Evolutionary conservation across 2,888 invertebrate genomes (phyloP).

Genomic region (Apodemia zela): DNA sequence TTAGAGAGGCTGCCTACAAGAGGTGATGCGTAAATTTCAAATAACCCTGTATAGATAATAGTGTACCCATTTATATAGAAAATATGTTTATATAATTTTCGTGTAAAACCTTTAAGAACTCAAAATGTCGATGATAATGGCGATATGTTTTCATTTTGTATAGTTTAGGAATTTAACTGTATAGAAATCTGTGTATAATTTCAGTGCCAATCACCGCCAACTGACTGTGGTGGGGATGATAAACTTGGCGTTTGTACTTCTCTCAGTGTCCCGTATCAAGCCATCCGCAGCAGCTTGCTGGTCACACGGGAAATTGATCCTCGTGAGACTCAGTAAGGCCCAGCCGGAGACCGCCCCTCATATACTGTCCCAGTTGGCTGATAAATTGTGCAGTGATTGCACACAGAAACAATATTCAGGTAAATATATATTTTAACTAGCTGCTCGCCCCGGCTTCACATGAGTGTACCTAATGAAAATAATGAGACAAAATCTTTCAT

Average conservation of each 20-base stretch:
- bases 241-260: slow-evolving; percentile 55
- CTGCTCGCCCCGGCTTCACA: no score
- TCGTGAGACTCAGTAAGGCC: slow-evolving; percentile 56
- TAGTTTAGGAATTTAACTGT: background rate
- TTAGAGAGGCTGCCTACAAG: no score
- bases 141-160: background rate
- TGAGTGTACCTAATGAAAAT: no score
- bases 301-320: slow-evolving; percentile 57
- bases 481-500: no score
- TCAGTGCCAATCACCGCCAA: slow-evolving; percentile 62
- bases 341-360: slow-evolving; percentile 57
- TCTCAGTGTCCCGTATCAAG: slow-evolving; percentile 44
- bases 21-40: no score
- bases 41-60: no score
- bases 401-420: slow-evolving; percentile 46
- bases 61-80: no score
- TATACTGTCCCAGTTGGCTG: slow-evolving; percentile 53
- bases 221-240: slow-evolving; percentile 63
- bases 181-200: slow-evolving; percentile 28
- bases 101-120: background rate
- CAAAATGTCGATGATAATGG: background rate
- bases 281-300: slow-evolving; percentile 47
- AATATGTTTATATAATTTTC: background rate
- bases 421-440: background rate
- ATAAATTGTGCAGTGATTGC: slow-evolving; percentile 52